Conservation (phyloP, 2,888 invertebrate species). For the Aphidoletes aphidimyza region DNA sequence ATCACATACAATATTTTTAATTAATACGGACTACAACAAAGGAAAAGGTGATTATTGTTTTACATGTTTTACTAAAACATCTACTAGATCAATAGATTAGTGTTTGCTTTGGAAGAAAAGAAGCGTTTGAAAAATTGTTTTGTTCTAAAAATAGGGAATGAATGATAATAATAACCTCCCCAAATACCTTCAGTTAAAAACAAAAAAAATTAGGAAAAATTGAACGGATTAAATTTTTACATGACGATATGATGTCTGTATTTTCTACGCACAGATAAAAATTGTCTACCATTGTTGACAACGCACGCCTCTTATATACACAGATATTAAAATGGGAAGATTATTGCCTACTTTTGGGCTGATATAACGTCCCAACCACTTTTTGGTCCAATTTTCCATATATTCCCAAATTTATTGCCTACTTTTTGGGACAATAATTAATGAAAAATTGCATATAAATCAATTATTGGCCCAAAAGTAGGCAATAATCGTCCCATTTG, state of each 20-base stretch:
- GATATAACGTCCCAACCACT: too few relatives aligned
- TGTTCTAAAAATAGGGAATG: background rate
- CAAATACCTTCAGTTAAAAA: too few relatives aligned
- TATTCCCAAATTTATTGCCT: too few relatives aligned
- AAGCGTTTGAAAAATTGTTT: background rate
- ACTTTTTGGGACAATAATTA: too few relatives aligned
- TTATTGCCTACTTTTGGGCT: too few relatives aligned
- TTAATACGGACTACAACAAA: background rate
- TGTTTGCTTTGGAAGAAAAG: background rate
- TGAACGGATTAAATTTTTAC: background rate
- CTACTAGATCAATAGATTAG: too few relatives aligned
- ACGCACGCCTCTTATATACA: background rate
- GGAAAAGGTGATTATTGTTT: slow-evolving; percentile 37
- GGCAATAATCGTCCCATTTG: too few relatives aligned
- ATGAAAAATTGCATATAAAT: too few relatives aligned
- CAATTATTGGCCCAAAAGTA: too few relatives aligned
- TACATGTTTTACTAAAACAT: background rate
- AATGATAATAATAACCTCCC: too few relatives aligned
- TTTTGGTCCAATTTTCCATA: too few relatives aligned
- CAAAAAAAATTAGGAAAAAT: background rate
- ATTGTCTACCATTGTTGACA: background rate
- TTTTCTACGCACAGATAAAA: background rate
- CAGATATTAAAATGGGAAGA: too few relatives aligned
- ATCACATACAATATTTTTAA: slow-evolving; percentile 10
- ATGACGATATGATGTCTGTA: background rate